These are phyloP conservation scores for Tiphia femorata DNA, from an alignment of 2,888 invertebrate species.

Conservation along the genomic window DNA sequence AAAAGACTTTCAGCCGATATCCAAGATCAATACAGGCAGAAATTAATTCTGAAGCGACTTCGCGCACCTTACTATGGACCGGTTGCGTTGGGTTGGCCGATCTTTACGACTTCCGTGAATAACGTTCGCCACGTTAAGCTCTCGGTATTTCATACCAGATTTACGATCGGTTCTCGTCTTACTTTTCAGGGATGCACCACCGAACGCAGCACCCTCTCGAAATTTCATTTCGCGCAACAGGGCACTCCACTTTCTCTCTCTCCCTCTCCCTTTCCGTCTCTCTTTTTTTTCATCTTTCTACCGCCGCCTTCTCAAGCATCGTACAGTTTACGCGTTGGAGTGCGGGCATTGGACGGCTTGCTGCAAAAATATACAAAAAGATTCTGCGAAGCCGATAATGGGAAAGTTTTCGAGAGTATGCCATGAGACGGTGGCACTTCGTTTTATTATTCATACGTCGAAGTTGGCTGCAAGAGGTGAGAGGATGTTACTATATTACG, in stretches of 20 bases:
- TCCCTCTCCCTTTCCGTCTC: neutral
- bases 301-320: neutral
- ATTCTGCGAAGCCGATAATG: slow-evolving; percentile 4
- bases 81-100: no score
- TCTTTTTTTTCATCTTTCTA: neutral
- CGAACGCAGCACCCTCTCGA: no score
- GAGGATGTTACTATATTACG: no score
- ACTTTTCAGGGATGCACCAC: neutral
- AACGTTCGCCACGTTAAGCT: slow-evolving; percentile 17
- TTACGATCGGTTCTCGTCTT: slow-evolving; percentile 9
- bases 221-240: neutral
- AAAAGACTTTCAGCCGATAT: no score
- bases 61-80: no score
- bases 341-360: neutral
- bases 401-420: slow-evolving; percentile 6
- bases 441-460: slow-evolving; percentile 10
- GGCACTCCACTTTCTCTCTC: neutral
- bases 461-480: no score
- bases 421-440: neutral
- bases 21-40: no score
- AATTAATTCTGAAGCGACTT: no score
- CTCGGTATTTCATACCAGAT: slow-evolving; percentile 1
- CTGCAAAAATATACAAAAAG: neutral
- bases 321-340: neutral
- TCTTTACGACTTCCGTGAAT: slow-evolving; percentile 7